Percentiles rank a stretch among this genome's conserved stretches.
Evolutionary conservation across 2,888 invertebrate genomes (phyloP).

Genomic region (Meiosimyza platycephala): DNA sequence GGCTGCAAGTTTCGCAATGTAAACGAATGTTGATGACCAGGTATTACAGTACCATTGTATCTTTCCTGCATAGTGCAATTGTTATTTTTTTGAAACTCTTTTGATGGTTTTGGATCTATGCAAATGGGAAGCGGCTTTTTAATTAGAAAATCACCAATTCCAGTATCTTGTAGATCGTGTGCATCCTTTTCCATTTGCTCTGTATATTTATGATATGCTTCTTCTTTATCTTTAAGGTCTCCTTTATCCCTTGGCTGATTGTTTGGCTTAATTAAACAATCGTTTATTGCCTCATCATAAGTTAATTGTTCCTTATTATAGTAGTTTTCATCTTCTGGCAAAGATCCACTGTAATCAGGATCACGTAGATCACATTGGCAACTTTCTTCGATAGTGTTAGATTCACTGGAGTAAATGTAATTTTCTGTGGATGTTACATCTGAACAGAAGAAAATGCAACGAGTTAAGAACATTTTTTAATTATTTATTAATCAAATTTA

Average conservation of each 20-base stretch:
- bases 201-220: constrained; percentile 35
- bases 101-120: constrained; percentile 40
- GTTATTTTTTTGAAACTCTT: constrained; percentile 47
- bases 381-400: background rate
- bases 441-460: no score
- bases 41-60: constrained; percentile 46
- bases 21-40: constrained; percentile 49
- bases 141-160: constrained; percentile 46
- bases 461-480: background rate
- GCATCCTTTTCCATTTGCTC: constrained; percentile 39
- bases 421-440: no score
- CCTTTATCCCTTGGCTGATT: no score
- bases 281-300: constrained; percentile 54
- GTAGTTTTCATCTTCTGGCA: constrained; percentile 56
- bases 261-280: constrained; percentile 39
- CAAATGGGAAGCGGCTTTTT: constrained; percentile 47
- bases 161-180: constrained; percentile 51
- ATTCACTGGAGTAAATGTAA: background rate
- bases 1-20: constrained; percentile 47
- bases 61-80: constrained; percentile 51
- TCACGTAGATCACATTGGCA: constrained; percentile 46
- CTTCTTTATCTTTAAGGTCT: background rate
- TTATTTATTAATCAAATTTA: constrained; percentile 32
- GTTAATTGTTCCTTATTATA: constrained; percentile 54
- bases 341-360: constrained; percentile 52